Conservation (phyloP, 2,797 vertebrate genomes). For the Leontocebus nigricollis region DNA sequence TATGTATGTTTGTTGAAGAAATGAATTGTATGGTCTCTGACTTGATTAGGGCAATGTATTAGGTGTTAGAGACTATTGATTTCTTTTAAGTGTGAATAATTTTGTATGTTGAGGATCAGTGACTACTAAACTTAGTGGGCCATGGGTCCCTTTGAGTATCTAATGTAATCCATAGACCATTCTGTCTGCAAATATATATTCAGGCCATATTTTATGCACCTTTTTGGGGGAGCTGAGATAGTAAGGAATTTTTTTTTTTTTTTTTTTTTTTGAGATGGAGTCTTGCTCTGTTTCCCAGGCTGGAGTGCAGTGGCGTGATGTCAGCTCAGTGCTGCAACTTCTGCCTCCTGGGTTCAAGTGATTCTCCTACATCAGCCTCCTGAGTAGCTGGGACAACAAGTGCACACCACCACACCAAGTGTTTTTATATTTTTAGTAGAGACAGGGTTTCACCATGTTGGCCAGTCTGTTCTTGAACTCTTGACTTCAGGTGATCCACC, state of each 20-base stretch:
- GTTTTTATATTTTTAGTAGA: background rate
- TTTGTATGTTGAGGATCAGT: slow-evolving; percentile 9
- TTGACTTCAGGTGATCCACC: background rate
- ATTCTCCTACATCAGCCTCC: background rate
- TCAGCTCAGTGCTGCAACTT: background rate
- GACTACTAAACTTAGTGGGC: background rate
- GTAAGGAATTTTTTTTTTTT: background rate
- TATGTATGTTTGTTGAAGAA: background rate
- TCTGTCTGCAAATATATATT: background rate
- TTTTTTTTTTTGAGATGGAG: background rate
- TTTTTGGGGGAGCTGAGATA: background rate
- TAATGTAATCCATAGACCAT: background rate
- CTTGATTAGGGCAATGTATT: background rate
- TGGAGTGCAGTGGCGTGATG: background rate
- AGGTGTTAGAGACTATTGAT: background rate
- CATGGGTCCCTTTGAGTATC: background rate
- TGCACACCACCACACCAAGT: too few species aligned
- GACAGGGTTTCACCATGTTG: background rate
- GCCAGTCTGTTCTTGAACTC: background rate
- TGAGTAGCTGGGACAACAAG: background rate
- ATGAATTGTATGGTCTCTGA: background rate
- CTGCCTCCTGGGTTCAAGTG: background rate
- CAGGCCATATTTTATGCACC: background rate
- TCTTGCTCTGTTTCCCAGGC: background rate
- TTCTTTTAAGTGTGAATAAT: slow-evolving; percentile 20